Conservation (phyloP, 2,888 invertebrate species). For the Lysandra coridon region DNA sequence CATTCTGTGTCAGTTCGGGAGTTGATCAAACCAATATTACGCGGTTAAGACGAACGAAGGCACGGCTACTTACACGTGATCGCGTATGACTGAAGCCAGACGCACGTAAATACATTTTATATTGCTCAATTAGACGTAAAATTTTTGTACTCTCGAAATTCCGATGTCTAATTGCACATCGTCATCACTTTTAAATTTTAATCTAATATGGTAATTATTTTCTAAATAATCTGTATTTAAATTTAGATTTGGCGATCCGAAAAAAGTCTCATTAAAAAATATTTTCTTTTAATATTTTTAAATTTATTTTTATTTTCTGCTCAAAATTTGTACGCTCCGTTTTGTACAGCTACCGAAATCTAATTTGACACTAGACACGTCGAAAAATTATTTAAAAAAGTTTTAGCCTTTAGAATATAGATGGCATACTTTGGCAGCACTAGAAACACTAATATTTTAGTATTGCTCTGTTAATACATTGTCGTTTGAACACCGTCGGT, state of each 20-base stretch:
- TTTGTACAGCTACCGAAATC: constrained; percentile 79
- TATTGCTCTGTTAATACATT: constrained; percentile 79
- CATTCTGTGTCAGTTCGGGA: constrained; percentile 46
- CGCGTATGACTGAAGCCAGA: constrained; percentile 68
- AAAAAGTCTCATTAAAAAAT: constrained; percentile 78
- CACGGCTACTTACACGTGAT: constrained; percentile 76
- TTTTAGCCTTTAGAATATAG: constrained; percentile 69
- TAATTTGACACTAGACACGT: constrained; percentile 79
- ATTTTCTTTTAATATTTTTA: constrained; percentile 70
- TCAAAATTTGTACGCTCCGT: constrained; percentile 79
- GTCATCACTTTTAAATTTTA: constrained; percentile 58
- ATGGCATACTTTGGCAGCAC: constrained; percentile 80
- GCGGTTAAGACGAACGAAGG: constrained; percentile 76
- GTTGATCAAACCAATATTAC: constrained; percentile 45
- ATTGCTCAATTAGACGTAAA: constrained; percentile 71
- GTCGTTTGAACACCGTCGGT: constrained; percentile 73
- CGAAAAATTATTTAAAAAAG: constrained; percentile 75
- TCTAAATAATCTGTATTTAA: constrained; percentile 77
- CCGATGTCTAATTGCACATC: constrained; percentile 78
- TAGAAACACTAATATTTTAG: constrained; percentile 80
- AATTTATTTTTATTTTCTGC: constrained; percentile 59
- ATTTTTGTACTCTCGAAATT: constrained; percentile 78
- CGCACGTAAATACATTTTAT: constrained; percentile 68
- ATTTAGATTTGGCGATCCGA: constrained; percentile 80
- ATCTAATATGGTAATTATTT: constrained; percentile 64